These are phyloP conservation scores for Brachyhypopomus gauderio DNA, from an alignment of 2,113 vertebrate genomes.

Conservation along the genomic window DNA sequence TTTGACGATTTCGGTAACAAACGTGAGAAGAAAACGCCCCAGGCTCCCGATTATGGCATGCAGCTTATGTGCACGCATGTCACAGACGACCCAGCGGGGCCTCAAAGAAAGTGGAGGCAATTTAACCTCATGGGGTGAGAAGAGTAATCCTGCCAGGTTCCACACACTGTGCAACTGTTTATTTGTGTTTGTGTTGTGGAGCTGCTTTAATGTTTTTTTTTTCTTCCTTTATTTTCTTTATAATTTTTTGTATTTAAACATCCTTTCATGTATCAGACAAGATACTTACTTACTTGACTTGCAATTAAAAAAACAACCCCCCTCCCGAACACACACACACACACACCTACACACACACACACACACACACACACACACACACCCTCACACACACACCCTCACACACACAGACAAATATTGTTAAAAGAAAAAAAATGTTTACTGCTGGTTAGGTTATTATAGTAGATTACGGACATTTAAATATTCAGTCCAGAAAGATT, in stretches of 20 bases:
- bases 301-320: no score
- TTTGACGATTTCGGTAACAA: slow-evolving; percentile 22
- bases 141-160: slow-evolving; percentile 1
- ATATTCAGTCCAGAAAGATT: background rate
- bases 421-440: background rate
- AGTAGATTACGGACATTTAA: background rate
- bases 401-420: background rate
- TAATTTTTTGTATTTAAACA: no score
- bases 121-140: slow-evolving; percentile 2
- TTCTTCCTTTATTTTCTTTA: no score
- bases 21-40: slow-evolving; percentile 11
- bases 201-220: no score
- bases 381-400: background rate
- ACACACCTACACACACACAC: no score
- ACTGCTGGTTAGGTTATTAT: background rate
- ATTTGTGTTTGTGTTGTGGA: background rate
- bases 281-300: no score
- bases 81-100: slow-evolving; percentile 6
- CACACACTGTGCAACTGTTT: background rate
- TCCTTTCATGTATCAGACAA: no score
- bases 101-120: background rate
- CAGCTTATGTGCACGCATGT: background rate
- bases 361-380: background rate
- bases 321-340: no score
- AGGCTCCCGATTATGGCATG: slow-evolving; percentile 15